These are phyloP conservation scores for Clitarchus hookeri DNA, from an alignment of 2,888 invertebrate species.

Conservation along the genomic window DNA sequence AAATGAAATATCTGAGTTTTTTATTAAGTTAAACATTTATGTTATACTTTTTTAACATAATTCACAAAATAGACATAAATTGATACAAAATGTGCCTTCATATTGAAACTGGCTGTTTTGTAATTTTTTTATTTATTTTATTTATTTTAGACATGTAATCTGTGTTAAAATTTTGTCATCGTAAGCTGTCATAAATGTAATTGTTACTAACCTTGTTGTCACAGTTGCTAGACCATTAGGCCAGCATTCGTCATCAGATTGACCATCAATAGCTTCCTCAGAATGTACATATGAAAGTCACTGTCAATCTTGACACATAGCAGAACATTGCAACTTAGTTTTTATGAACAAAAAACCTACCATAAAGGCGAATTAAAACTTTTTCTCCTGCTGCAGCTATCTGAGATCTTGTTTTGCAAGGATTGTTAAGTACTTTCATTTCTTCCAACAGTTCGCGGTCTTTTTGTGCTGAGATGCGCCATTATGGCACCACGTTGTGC, in stretches of 20 bases:
- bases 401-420: too few species aligned
- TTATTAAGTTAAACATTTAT: neutral
- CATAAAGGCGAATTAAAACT: neutral
- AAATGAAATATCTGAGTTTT: neutral
- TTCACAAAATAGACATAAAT: neutral
- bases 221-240: neutral
- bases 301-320: neutral
- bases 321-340: neutral
- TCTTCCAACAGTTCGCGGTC: too few species aligned
- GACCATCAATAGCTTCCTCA: neutral
- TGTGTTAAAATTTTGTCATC: neutral
- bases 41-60: neutral
- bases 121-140: neutral
- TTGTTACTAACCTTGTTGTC: neutral
- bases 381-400: neutral
- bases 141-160: neutral
- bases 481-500: neutral
- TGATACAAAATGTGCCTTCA: neutral
- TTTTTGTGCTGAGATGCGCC: too few species aligned
- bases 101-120: neutral
- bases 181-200: neutral
- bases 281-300: neutral
- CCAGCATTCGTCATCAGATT: neutral
- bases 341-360: neutral
- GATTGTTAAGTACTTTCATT: too few species aligned